These are phyloP conservation scores for Apotomis capreana DNA, from an alignment of 2,888 invertebrate species.

Conservation along the genomic window DNA sequence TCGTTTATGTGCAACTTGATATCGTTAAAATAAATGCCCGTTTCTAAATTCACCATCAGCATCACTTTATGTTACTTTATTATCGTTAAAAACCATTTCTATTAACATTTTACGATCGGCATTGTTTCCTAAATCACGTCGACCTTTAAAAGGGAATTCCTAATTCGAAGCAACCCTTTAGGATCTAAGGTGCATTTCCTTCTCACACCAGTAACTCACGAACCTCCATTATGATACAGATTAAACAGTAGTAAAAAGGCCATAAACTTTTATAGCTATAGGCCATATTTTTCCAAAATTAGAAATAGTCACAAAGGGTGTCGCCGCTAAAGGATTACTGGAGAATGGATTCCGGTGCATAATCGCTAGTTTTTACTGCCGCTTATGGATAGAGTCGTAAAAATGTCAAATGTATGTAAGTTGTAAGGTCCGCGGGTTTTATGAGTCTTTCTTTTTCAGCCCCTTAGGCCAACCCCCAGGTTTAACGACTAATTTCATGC, in stretches of 20 bases:
- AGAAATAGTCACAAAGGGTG: conserved; percentile 69
- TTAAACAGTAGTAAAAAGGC: conserved; percentile 79
- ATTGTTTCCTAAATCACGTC: conserved; percentile 24
- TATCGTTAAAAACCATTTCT: conserved; percentile 22
- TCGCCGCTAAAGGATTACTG: conserved; percentile 65
- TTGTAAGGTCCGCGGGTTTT: conserved; percentile 54
- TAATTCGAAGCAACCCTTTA: conserved; percentile 32
- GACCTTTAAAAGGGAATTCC: conserved; percentile 17
- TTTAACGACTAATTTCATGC: conserved; percentile 66
- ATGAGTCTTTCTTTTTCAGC: conserved; percentile 65
- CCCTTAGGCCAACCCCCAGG: conserved; percentile 63
- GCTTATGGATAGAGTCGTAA: conserved; percentile 74
- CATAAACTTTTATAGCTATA: conserved; percentile 75
- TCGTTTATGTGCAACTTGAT: conserved; percentile 5
- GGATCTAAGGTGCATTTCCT: conserved; percentile 34
- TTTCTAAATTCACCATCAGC: conserved; percentile 26
- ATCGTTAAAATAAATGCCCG: conserved; percentile 30
- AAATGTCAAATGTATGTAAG: conserved; percentile 60
- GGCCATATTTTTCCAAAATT: conserved; percentile 73
- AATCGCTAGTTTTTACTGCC: conserved; percentile 64
- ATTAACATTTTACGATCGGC: conserved; percentile 27
- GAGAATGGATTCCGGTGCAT: conserved; percentile 65
- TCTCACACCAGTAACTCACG: conserved; percentile 64
- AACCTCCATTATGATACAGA: conserved; percentile 68
- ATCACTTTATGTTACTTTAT: conserved; percentile 21